Evolutionary conservation across 1,140 invertebrate genomes (phyloP).

Genomic region (Phymorhynchus buccinoides): DNA sequence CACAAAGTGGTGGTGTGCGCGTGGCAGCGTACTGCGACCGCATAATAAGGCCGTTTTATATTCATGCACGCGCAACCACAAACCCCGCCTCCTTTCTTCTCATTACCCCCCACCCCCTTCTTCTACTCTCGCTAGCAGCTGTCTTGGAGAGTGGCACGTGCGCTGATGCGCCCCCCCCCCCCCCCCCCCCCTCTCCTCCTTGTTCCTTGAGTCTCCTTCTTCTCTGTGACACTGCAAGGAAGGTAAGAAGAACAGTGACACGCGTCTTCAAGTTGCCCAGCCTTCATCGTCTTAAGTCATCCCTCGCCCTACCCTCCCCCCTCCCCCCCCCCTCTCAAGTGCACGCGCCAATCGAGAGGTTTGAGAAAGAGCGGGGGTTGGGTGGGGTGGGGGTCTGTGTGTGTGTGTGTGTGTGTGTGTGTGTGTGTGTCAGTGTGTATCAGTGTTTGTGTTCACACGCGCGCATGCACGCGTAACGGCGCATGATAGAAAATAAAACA

Average conservation of each 20-base stretch:
- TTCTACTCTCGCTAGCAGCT: background rate
- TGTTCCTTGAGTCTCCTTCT: too few relatives aligned
- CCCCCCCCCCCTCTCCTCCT: too few relatives aligned
- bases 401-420: background rate
- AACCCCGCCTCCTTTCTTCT: background rate
- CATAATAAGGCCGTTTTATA: conserved; percentile 13
- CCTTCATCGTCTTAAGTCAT: background rate
- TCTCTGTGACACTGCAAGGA: background rate
- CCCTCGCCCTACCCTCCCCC: background rate
- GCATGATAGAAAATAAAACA: too few relatives aligned
- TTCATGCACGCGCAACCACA: conserved; percentile 25
- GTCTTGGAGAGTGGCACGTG: conserved; percentile 19
- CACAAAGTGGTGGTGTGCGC: background rate
- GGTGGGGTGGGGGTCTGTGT: background rate
- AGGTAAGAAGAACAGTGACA: conserved; percentile 19
- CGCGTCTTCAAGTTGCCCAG: background rate
- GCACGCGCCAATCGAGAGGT: background rate
- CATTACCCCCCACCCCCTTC: background rate
- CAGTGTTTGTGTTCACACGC: background rate
- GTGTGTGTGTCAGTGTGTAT: background rate
- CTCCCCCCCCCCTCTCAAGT: background rate
- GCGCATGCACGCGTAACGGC: background rate
- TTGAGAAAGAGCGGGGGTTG: background rate
- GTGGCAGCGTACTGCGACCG: conserved; percentile 7
- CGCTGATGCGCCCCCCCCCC: background rate